phyloP scores from a whole-genome alignment of 2,113 vertebrate species.

The Campylomormyrus tamandua region DNA sequence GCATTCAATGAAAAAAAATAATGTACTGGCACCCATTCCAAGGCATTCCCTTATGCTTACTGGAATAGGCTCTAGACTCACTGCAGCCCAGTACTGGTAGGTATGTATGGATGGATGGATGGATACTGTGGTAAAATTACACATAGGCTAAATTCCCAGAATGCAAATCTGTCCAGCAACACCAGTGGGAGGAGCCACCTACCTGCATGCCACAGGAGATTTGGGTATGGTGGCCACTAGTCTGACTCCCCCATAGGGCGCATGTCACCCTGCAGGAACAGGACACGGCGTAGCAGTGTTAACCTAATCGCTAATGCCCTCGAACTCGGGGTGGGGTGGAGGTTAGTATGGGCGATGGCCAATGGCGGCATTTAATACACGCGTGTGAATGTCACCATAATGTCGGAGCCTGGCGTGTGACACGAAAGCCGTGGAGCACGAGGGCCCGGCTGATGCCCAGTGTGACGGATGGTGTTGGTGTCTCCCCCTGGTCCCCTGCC shows the following conservation, averaged over 20 bases:
- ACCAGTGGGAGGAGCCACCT: background rate
- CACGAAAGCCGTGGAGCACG: slow-evolving; percentile 51
- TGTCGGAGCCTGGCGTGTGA: slow-evolving; percentile 42
- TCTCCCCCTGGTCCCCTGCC: slow-evolving; percentile 58
- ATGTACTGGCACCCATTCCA: background rate
- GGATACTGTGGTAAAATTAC: background rate
- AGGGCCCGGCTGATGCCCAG: slow-evolving; percentile 39
- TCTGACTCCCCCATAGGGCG: background rate
- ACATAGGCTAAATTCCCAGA: background rate
- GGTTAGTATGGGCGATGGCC: background rate
- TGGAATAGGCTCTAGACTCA: background rate
- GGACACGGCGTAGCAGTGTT: background rate
- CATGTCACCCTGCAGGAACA: background rate
- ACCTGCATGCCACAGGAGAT: background rate
- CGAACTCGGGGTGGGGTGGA: background rate
- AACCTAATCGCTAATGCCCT: background rate
- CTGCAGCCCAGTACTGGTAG: background rate
- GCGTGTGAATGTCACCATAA: slow-evolving; percentile 59
- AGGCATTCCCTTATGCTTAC: background rate
- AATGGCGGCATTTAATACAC: slow-evolving; percentile 48
- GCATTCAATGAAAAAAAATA: background rate
- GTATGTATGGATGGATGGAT: background rate
- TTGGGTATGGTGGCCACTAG: background rate
- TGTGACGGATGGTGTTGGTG: slow-evolving; percentile 49
- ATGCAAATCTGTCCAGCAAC: background rate